Evolutionary conservation across 2,888 invertebrate genomes (phyloP).

Genomic region (Cephus runcator): DNA sequence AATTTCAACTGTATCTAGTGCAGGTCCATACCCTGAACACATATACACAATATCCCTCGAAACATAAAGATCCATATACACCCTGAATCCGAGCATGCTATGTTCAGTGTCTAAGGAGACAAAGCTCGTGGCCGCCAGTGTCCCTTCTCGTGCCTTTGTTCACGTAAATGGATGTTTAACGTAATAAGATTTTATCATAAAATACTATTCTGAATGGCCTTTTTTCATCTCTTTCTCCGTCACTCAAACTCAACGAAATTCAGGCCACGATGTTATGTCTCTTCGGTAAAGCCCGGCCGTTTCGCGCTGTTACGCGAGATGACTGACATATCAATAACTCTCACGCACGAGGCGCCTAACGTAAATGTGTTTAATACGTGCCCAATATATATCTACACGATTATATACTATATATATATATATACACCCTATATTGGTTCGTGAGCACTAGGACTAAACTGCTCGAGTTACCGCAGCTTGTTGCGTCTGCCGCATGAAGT

Average conservation of each 20-base stretch:
- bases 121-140: background rate
- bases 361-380: conserved; percentile 36
- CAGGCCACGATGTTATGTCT: background rate
- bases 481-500: conserved; percentile 28
- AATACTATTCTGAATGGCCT: background rate
- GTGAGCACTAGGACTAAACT: background rate
- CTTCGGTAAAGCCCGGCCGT: background rate
- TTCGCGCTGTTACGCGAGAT: conserved; percentile 1
- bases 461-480: conserved; percentile 29
- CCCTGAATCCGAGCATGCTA: background rate
- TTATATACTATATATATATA: background rate
- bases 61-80: too few species aligned
- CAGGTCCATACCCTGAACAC: too few species aligned
- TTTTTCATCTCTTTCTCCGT: background rate
- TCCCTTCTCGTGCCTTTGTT: background rate
- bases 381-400: conserved; percentile 7
- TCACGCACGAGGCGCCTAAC: conserved; percentile 27
- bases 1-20: background rate
- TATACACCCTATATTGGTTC: background rate
- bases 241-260: background rate
- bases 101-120: background rate
- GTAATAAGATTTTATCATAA: background rate
- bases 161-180: background rate
- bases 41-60: too few species aligned
- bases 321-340: conserved; percentile 29